Evolutionary conservation across 2,888 invertebrate genomes (phyloP), one percentile per base, ranked within the genome.

Genomic region (Crossocerus cetratus): DNA sequence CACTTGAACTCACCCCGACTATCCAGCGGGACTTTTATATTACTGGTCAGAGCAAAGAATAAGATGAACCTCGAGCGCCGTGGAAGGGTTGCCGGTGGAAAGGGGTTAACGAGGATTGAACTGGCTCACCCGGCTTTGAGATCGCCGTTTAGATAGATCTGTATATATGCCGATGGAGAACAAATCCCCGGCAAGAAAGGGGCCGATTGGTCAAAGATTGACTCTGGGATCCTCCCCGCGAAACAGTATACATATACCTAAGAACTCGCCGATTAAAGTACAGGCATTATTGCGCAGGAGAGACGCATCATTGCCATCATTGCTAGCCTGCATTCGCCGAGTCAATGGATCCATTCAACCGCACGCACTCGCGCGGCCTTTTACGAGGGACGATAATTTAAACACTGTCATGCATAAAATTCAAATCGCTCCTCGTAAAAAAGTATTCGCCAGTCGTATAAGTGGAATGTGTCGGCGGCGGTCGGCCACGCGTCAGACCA

Each of bases 361-460:
- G 49, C 49, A 16, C 20, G 18, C 62, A 44, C 61, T 22, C 70
- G 44, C 66, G 62, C 65, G 67, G 22, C 55, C 56, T 62, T 76
- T 76, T 76, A 76, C 62, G 68, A 18, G 23, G 56, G 71, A 59
- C 68, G 71, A 65, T 76, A 74, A 76, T 76, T 76, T 74, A 76
- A 76, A 76, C 71, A 74, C 65, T 64, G 60, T 55, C 59, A 65
- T 67, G 65, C 67, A 74, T 76, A 76, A 76, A 76, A 74, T 76
- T 74, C 69, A 74, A 76, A 74, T 73, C 74, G 70, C 18, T 54
- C 65, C 58, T 74, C 76, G 67, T 76, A 76, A 76, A 74, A 70
- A 76, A 76, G 74, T 76, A 74, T 65, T 76, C 74, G 63, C 58
- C 68, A 71, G 70, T 71, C 68, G 68, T 61, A 68, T 76, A 74